Conservation (phyloP, 1,140 invertebrate species). For the Chironomus striatipennis region DNA sequence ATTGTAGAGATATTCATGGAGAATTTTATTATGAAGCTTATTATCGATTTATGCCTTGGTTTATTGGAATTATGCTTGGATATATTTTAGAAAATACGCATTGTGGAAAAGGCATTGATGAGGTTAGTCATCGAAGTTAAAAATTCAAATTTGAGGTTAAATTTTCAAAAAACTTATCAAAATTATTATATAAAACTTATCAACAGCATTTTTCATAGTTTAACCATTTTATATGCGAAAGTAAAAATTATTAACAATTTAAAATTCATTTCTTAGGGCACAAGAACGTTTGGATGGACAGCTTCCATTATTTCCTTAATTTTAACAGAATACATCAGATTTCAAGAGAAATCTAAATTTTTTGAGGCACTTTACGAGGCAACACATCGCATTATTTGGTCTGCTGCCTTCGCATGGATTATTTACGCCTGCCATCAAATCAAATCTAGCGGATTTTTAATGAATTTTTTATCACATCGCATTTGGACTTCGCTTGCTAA, state of each 20-base stretch:
- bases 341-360: not conserved
- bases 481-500: not conserved
- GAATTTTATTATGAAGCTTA: conserved; percentile 7
- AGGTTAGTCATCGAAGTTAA: not conserved
- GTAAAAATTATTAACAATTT: too few species aligned
- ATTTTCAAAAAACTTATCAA: too few species aligned
- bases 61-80: not conserved
- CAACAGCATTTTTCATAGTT: too few species aligned
- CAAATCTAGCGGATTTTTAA: not conserved
- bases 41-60: not conserved
- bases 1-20: not conserved
- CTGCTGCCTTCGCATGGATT: not conserved
- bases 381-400: not conserved
- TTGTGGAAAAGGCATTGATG: not conserved
- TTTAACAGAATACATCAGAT: not conserved
- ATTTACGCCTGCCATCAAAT: not conserved
- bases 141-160: not conserved
- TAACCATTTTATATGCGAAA: too few species aligned
- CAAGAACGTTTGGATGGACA: not conserved
- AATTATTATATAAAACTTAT: too few species aligned
- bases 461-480: not conserved
- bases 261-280: not conserved
- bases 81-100: not conserved
- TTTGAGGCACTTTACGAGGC: not conserved
- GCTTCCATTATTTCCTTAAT: not conserved